Evolutionary conservation across 1,140 invertebrate species (phyloP), one percentile per base, ranked within the genome.

Genomic region (Octopus sinensis): DNA sequence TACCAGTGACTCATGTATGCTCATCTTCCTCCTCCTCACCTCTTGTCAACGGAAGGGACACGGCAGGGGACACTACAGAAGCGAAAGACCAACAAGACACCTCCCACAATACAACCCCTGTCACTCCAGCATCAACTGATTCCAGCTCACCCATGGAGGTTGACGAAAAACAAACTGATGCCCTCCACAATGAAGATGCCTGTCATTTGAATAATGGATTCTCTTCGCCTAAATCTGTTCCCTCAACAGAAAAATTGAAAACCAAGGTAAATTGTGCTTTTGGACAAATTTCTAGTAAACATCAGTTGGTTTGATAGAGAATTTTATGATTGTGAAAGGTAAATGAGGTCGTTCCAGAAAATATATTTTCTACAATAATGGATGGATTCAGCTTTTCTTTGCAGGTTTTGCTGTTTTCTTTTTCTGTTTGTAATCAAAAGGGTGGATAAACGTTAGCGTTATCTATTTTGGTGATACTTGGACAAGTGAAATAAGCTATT

Each of bases 191-290:
- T 73, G 68, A 23, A 73, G 9, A 73, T 23, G 13, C 5, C 68
- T 23, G 30, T 43, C 30, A 43, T 12, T n/a, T 43, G 56, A 54
- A 79, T 17, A 82, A 79, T 53, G 73, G 80, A 9, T 82, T 81
- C 73, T 82, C 84, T 71, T 79, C 80, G n/a, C 54, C 78, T 10
- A 83, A 80, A 5, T 81, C 82, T 56, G 71, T 83, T 52, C 81
- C 78, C 77, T 83, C 80, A 17, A 62, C 56, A 5, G 7, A 6
- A 73, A 53, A 53, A 53, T 6, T 17, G 6, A 78, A 78, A 53
- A 9, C 43, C 5, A 53, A 78, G 53, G 53, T 54, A 82, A 77
- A 54, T 80, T 83, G 9, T 30, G 52, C 23, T 51, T 13, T 78
- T 9, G 23, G 17, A 78, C 4, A 56, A 51, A 43, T 56, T 51